Conservation (phyloP, 2,113 vertebrate genomes). For the Epinephelus cyanopodus region DNA sequence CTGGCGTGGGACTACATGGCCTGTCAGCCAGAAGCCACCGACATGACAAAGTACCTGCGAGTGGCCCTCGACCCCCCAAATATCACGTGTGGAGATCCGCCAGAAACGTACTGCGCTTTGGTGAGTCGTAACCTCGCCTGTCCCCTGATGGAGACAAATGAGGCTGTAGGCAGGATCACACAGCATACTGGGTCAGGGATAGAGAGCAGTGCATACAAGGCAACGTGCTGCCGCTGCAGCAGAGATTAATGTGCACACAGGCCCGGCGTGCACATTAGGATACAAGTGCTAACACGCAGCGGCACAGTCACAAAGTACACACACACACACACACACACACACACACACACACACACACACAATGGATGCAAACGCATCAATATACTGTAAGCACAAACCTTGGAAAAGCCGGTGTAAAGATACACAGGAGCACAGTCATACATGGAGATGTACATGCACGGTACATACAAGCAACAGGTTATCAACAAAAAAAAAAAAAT, state of each 20-base stretch:
- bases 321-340: slow-evolving; percentile 5
- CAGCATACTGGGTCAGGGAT: slow-evolving; percentile 76
- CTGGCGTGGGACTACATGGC: slow-evolving; percentile 99
- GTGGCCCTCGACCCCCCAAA: slow-evolving; percentile 95
- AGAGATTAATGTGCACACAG: slow-evolving; percentile 70
- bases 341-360: slow-evolving; percentile 1
- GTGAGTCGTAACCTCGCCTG: slow-evolving; percentile 87
- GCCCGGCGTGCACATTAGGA: slow-evolving; percentile 7
- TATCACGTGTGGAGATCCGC: slow-evolving; percentile 98
- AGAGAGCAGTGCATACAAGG: slow-evolving; percentile 58
- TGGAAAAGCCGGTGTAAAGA: neutral
- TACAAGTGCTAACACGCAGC: slow-evolving; percentile 25
- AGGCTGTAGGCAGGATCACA: slow-evolving; percentile 73
- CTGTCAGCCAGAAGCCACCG: slow-evolving; percentile 97
- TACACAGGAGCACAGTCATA: neutral
- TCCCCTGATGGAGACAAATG: slow-evolving; percentile 81
- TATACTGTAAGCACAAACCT: slow-evolving; percentile 7
- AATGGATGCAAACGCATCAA: neutral
- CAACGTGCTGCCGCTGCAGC: slow-evolving; percentile 31
- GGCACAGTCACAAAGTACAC: neutral
- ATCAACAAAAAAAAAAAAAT: neutral
- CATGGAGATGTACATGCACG: neutral
- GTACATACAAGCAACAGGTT: neutral
- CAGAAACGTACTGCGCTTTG: slow-evolving; percentile 98
- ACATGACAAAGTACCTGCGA: slow-evolving; percentile 97